phyloP scores from a whole-genome alignment of 1,140 invertebrate genomes.

The Propsilocerus akamusi region DNA sequence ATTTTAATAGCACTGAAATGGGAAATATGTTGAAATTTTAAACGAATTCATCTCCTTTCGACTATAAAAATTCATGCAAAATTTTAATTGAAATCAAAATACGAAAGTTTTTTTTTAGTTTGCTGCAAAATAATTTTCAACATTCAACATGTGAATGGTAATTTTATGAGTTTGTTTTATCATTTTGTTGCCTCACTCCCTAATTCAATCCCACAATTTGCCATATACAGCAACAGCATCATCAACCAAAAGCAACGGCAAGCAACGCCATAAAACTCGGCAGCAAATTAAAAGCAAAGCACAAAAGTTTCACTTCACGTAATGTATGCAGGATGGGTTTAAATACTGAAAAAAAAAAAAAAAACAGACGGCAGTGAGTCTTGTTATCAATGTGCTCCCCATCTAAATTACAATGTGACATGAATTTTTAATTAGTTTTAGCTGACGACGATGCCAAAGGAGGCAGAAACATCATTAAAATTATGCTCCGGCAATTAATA shows the following conservation, averaged over 20 bases:
- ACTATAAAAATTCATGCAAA: too few relatives aligned
- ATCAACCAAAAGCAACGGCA: not conserved
- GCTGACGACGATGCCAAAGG: too few relatives aligned
- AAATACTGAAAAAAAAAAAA: not conserved
- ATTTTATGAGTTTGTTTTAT: not conserved
- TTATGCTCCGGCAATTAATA: too few relatives aligned
- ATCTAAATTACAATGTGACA: slow-evolving; percentile 3
- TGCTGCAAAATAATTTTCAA: not conserved
- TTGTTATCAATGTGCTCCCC: not conserved
- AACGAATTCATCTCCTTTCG: too few relatives aligned
- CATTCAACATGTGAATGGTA: not conserved
- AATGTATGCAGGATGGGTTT: not conserved
- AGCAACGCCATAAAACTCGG: not conserved
- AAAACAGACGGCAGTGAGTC: not conserved
- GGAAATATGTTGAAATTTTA: too few relatives aligned
- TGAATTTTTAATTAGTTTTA: slow-evolving; percentile 4
- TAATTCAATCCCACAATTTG: too few relatives aligned
- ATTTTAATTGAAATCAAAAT: not conserved
- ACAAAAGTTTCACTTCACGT: not conserved
- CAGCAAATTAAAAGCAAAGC: not conserved
- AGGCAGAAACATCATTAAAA: not conserved
- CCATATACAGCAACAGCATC: not conserved
- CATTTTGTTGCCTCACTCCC: too few relatives aligned
- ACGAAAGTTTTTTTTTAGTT: not conserved
- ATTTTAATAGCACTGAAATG: too few relatives aligned